These are phyloP conservation scores for Hypercompe scribonia DNA, from an alignment of 2,888 invertebrate species.

Conservation along the genomic window DNA sequence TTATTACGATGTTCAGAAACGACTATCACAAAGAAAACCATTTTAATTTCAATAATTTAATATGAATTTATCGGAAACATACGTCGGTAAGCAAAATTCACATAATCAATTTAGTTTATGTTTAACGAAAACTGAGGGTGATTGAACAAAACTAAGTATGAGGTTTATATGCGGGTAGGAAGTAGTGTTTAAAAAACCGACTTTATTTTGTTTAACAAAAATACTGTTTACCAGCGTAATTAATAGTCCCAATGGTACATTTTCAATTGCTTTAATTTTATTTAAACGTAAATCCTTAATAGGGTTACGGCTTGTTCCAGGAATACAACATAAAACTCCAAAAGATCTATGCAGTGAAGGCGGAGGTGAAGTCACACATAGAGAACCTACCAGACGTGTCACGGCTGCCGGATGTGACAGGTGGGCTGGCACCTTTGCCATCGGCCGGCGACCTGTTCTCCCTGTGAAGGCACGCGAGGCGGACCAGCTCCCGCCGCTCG, in stretches of 20 bases:
- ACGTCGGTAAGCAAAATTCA: no score
- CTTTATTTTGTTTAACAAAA: no score
- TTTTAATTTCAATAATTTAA: no score
- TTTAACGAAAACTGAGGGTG: no score
- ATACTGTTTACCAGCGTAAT: not conserved
- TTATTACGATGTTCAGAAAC: no score
- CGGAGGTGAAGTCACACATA: slow-evolving; percentile 96
- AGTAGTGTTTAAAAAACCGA: no score
- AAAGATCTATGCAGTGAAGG: slow-evolving; percentile 94
- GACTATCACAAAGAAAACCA: no score
- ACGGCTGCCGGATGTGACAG: slow-evolving; percentile 96
- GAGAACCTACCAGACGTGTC: slow-evolving; percentile 97
- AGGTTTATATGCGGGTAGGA: no score
- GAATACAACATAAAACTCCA: slow-evolving; percentile 96
- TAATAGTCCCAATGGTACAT: not conserved
- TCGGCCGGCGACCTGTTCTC: slow-evolving; percentile 98
- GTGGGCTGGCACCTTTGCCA: slow-evolving; percentile 96
- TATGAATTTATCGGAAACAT: no score
- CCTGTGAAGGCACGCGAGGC: slow-evolving; percentile 67
- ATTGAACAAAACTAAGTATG: no score
- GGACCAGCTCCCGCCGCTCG: not conserved
- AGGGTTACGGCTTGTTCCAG: slow-evolving; percentile 81
- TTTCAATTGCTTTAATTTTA: not conserved
- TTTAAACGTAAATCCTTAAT: not conserved
- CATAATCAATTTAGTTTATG: no score